These are phyloP conservation scores for Montipora capricornis DNA, from an alignment of 64 coral and sea anemone species.

Conservation along the genomic window DNA sequence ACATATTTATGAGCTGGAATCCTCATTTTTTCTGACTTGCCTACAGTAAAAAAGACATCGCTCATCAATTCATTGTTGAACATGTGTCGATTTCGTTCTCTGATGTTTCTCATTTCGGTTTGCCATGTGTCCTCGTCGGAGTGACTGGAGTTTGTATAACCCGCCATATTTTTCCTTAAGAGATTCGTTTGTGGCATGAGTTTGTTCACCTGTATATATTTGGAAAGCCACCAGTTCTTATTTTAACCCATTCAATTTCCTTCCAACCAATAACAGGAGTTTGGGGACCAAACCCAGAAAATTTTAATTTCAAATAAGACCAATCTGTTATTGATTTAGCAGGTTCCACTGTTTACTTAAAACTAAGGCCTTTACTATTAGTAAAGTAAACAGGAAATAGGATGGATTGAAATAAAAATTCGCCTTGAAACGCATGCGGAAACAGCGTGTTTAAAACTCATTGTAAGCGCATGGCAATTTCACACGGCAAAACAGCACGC, in stretches of 20 bases:
- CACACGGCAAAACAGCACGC: neutral
- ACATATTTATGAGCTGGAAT: slow-evolving; percentile 68
- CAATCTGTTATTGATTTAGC: neutral
- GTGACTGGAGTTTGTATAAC: slow-evolving; percentile 28
- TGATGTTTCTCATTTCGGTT: slow-evolving; percentile 58
- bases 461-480: neutral
- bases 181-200: neutral
- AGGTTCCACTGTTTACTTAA: neutral
- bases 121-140: slow-evolving; percentile 51
- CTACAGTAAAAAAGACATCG: slow-evolving; percentile 62
- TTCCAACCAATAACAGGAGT: neutral
- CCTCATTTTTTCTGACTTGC: slow-evolving; percentile 40
- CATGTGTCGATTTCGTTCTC: slow-evolving; percentile 58
- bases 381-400: neutral
- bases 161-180: slow-evolving; percentile 53
- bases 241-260: neutral
- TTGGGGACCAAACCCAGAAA: neutral
- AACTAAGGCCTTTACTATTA: neutral
- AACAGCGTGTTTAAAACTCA: neutral
- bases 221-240: slow-evolving; percentile 17
- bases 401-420: too few relatives aligned
- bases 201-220: slow-evolving; percentile 32
- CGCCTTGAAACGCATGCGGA: neutral
- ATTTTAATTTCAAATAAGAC: neutral
- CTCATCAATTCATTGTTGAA: slow-evolving; percentile 74